These are phyloP conservation scores for Rallus crepitans DNA, from an alignment of 2,797 vertebrate species.

Conservation along the genomic window DNA sequence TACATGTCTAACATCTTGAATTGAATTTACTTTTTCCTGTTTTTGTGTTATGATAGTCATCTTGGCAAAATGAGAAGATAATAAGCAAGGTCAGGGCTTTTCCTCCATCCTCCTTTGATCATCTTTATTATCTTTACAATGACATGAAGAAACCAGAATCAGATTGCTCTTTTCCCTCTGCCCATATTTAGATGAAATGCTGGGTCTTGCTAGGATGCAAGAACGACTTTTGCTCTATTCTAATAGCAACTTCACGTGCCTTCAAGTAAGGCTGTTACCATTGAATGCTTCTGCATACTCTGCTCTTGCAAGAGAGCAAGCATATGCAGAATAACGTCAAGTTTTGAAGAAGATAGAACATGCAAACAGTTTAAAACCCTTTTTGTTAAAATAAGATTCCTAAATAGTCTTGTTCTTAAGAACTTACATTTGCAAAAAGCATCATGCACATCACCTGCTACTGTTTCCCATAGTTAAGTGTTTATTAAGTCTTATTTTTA, in stretches of 20 bases:
- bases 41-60: background rate
- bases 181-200: background rate
- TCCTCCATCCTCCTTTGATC: background rate
- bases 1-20: background rate
- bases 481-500: background rate
- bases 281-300: background rate
- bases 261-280: background rate
- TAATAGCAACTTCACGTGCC: background rate
- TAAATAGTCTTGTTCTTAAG: background rate
- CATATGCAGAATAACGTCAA: background rate
- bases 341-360: background rate
- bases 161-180: background rate
- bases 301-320: background rate
- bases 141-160: background rate
- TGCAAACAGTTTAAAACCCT: background rate
- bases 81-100: background rate
- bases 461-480: background rate
- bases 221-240: background rate
- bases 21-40: background rate
- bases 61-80: slow-evolving; percentile 19
- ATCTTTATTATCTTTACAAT: background rate
- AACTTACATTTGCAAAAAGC: background rate
- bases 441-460: background rate
- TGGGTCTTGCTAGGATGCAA: background rate
- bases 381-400: background rate